A percentile compares a stretch with the other conserved stretches of the same genome.
phyloP scores from a whole-genome alignment of 2,888 invertebrate genomes.

The Drosophila mercatorum region DNA sequence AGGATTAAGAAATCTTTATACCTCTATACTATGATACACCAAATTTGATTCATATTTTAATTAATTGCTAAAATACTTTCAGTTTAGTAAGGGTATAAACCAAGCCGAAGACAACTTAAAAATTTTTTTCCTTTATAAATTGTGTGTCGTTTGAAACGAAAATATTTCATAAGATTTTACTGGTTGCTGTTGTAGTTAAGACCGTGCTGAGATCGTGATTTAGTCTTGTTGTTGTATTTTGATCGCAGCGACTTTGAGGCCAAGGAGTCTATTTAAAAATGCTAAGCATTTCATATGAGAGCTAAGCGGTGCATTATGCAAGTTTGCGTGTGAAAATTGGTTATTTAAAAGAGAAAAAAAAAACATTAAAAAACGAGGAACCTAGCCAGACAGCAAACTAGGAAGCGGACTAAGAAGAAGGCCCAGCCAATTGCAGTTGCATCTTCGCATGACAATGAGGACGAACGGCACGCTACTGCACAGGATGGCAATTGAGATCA shows the following conservation, averaged over 20 bases:
- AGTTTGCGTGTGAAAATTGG: constrained; percentile 81
- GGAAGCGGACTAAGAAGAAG: constrained; percentile 6
- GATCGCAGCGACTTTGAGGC: constrained; percentile 57
- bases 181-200: constrained; percentile 51
- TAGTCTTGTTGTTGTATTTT: constrained; percentile 25
- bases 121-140: constrained; percentile 47
- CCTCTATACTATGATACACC: too few species aligned
- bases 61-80: not conserved
- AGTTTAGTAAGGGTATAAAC: constrained; percentile 1
- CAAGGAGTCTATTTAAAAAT: constrained; percentile 76
- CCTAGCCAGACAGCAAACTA: constrained; percentile 2
- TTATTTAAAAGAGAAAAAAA: constrained; percentile 66
- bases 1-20: too few species aligned
- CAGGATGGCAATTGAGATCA: constrained; percentile 33
- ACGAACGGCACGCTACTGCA: constrained; percentile 54
- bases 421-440: constrained; percentile 36
- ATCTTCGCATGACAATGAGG: constrained; percentile 61
- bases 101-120: constrained; percentile 21
- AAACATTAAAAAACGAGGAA: constrained; percentile 2
- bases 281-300: constrained; percentile 74
- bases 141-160: constrained; percentile 52
- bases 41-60: too few species aligned
- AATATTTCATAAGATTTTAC: constrained; percentile 76
- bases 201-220: constrained; percentile 79
- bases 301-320: constrained; percentile 68